Evolutionary conservation across 1,140 invertebrate genomes (phyloP).

Genomic region (Cyclina sinensis): DNA sequence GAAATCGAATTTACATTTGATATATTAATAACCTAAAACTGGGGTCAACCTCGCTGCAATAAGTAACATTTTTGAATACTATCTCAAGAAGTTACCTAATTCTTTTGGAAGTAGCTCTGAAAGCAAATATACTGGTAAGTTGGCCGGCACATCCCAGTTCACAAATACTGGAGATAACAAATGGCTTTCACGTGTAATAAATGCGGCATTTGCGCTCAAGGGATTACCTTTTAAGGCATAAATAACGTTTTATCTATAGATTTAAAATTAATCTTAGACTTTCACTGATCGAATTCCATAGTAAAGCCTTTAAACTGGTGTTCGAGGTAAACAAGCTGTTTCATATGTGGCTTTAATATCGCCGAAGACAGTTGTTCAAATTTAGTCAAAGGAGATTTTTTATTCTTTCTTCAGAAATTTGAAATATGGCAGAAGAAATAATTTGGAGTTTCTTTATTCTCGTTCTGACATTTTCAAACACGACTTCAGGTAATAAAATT

Average conservation of each 20-base stretch:
- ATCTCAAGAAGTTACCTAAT: not conserved
- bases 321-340: not conserved
- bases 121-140: not conserved
- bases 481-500: too few species aligned
- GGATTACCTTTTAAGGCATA: not conserved
- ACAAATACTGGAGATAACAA: not conserved
- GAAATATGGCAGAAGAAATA: not conserved
- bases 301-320: not conserved
- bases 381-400: not conserved
- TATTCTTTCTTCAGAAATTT: not conserved
- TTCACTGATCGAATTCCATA: slow-evolving; percentile 4
- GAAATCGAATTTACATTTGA: not conserved
- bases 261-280: not conserved
- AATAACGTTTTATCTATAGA: not conserved
- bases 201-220: not conserved
- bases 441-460: not conserved
- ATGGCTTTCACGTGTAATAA: not conserved
- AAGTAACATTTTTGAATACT: not conserved
- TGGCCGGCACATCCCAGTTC: not conserved
- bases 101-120: not conserved
- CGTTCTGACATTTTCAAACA: too few species aligned
- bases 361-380: too few species aligned
- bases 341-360: too few species aligned
- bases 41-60: not conserved
- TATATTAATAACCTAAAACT: not conserved